Base-by-base conservation (phyloP, 2,888 invertebrate genomes). In the Cephus sareptanus region DNA sequence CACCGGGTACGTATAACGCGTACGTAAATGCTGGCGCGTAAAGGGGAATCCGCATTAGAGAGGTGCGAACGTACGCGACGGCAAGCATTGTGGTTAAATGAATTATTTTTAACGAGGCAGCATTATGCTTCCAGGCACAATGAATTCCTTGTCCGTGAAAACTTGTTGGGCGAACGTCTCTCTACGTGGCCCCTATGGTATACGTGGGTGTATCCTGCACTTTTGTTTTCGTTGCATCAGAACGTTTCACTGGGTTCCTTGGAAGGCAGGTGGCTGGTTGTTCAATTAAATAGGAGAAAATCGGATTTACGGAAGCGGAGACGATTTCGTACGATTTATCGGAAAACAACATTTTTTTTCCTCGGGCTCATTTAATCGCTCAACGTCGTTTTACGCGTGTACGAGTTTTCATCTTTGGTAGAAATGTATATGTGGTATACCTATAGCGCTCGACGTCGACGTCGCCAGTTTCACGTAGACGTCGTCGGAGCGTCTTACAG, bases 81-180 rank as follows among this genome's bases (percentile, higher is more conserved):
- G 35, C 34, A 13, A 37, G 13, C 79, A 85, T 85, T 83, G 85
- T 85, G 82, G 83, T 83, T 86, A 89, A 89, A 87, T 86, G 88
- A 88, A 88, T 90, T 88, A 89, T 89, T 89, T 88, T 89, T 88
- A 89, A 89, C 88, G 89, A 89, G 86, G 84, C 86, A 82, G 85
- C 84, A 88, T 89, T 89, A 87, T 89, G 79, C 83, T 79, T 80
- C 74, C 82, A 73, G 78, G 80, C 83, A 87, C 88, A 88, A 87
- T 88, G 83, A 80, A 23, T 34, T 84, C 86, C 85, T 87, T 85
- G 81, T 79, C 81, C 82, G 85, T 82, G 77, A 81, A 85, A 86
- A 82, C 86, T 82, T 84, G 84, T 81, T 83, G 81, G 82, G 83
- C 85, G 81, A 84, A 71, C 78, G 74, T 34, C 34, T 76, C 34